phyloP scores from a whole-genome alignment of 2,797 vertebrate genomes.

The Tangara arthus region DNA sequence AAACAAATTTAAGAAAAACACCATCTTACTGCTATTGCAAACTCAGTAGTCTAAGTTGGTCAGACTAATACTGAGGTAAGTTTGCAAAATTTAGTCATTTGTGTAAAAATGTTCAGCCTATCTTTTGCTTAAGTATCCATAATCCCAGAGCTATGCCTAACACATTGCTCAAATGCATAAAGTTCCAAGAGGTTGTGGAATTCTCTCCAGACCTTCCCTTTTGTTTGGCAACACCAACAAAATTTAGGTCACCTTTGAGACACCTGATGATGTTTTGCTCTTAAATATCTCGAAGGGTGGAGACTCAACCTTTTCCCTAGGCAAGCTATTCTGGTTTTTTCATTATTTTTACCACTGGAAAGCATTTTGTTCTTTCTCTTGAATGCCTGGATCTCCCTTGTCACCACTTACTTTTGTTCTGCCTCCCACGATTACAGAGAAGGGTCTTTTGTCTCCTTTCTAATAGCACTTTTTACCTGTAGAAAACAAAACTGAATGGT shows the following conservation, averaged over 20 bases:
- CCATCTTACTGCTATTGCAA: background rate
- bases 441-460: background rate
- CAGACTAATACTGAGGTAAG: background rate
- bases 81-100: background rate
- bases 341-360: background rate
- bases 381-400: background rate
- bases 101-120: background rate
- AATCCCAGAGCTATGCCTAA: background rate
- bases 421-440: background rate
- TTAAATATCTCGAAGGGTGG: background rate
- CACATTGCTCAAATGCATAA: background rate
- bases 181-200: accelerated
- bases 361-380: background rate
- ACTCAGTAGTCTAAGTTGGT: background rate
- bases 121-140: background rate
- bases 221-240: background rate
- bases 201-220: background rate
- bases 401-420: background rate
- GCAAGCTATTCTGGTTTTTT: background rate
- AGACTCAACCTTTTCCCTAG: background rate
- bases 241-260: background rate
- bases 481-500: background rate
- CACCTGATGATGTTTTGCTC: background rate
- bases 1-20: background rate
- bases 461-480: background rate